Base-by-base conservation (phyloP, 2,797 vertebrate genomes). In the Argya squamiceps region DNA sequence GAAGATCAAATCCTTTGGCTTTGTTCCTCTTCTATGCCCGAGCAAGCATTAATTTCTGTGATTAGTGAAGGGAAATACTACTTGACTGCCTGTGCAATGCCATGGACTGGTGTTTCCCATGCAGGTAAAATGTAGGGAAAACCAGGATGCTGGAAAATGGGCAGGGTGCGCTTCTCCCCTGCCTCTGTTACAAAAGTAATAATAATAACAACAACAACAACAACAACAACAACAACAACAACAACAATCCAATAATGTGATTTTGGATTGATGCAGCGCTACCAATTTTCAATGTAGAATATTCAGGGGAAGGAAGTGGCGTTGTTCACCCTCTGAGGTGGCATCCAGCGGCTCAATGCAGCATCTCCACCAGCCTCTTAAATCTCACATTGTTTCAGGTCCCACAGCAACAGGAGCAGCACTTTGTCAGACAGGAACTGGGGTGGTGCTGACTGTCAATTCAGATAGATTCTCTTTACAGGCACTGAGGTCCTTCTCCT, bases 41-140 rank as follows among this genome's bases (percentile, higher is more conserved):
- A 65, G 46, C 24, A 17, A 55, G 59, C 27, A 29, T 24, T 87
- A 7, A 62, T 74, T 77, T 24, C 60, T 58, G 34, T 49, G 37
- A 12, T 30, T 23, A 41, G 30, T 6, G 20, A 39, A 65, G 37
- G 50, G 53, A 74, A 92, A 55, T 18, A 23, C 17, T 46, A 18
- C 53, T 18, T 18, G 39, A 43, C 9, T 21, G 7, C 58, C 46
- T 18, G 39, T 12, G 34, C 52, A 22, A 10, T 21, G 24, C 55
- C 55, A 9, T 1, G 18, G 47, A 24, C 9, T 20, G 2, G 39
- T 26, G 30, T 18, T 37, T 43, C 8, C 58, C 2, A 0, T 4
- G 15, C 47, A 82, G 79, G 56, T 27, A 70, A 6, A 59, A 49
- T 18, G 13, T 0, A 16, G 43, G 26, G 27, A 80, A 56, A 83